Conservation (phyloP, 2,113 vertebrate genomes). For the Caracal caracal region DNA sequence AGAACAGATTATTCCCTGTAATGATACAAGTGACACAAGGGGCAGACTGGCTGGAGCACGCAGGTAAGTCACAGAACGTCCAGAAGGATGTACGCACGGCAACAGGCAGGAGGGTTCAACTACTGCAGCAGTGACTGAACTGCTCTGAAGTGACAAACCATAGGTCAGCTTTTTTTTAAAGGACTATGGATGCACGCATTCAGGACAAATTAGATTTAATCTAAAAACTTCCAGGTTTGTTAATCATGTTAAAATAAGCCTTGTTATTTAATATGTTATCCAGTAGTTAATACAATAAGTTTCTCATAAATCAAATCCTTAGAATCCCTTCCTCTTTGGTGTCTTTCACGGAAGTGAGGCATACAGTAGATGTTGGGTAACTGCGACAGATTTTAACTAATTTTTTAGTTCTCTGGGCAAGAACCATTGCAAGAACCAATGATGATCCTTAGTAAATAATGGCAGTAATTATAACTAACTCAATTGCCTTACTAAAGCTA, state of each 20-base stretch:
- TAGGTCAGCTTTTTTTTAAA: background rate
- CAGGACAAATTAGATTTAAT: background rate
- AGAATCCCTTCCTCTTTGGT: background rate
- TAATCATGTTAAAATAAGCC: background rate
- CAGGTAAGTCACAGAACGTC: background rate
- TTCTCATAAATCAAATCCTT: background rate
- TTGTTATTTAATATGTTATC: background rate
- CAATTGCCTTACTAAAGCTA: constrained; percentile 20
- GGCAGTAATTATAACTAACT: constrained; percentile 26
- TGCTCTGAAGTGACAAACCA: background rate
- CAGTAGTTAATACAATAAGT: background rate
- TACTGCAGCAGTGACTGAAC: background rate
- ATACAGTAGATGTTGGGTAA: background rate
- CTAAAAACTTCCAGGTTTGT: background rate
- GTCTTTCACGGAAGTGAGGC: background rate
- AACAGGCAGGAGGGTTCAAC: background rate
- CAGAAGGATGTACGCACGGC: background rate
- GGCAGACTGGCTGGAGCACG: background rate
- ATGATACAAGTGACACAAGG: constrained; percentile 16
- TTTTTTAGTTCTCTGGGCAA: background rate
- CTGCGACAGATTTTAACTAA: background rate
- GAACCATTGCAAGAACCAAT: background rate
- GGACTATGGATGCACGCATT: background rate
- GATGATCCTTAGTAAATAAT: constrained; percentile 28
- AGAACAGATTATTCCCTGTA: background rate